A percentile compares a stretch with the other conserved stretches of the same genome.
These are phyloP conservation scores for Pygmarrhopalites habei DNA, from an alignment of 1,140 invertebrate species.

Conservation along the genomic window DNA sequence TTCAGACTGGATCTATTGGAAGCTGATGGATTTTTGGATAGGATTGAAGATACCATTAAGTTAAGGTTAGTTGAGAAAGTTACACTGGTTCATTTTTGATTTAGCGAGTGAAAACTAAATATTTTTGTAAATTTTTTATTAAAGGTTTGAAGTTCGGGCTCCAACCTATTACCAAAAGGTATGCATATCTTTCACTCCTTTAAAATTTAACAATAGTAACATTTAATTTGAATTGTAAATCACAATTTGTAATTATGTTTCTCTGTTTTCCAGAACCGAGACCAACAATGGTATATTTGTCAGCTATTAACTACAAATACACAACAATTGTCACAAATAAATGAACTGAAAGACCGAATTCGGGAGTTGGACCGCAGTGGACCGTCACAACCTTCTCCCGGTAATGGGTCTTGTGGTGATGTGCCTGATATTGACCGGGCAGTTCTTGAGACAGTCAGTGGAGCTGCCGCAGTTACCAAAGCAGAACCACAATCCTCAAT, in stretches of 20 bases:
- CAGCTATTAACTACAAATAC: constrained; percentile 11
- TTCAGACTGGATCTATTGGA: constrained; percentile 82
- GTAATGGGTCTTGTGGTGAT: too few species aligned
- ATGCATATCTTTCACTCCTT: too few species aligned
- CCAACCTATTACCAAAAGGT: constrained; percentile 87
- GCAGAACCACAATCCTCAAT: not conserved
- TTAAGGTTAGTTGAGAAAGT: constrained; percentile 42
- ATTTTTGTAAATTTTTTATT: constrained; percentile 14
- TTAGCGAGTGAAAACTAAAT: not conserved
- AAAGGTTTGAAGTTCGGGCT: constrained; percentile 80
- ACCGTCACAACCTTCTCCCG: too few species aligned
- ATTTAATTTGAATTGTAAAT: too few species aligned
- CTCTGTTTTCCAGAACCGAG: too few species aligned
- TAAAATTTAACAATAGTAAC: too few species aligned
- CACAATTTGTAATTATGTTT: too few species aligned
- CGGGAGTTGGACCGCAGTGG: not conserved
- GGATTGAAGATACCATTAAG: constrained; percentile 64
- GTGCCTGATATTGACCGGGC: too few species aligned
- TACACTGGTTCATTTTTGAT: not conserved
- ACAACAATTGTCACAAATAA: constrained; percentile 13
- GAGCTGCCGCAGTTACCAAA: not conserved
- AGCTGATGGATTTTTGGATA: constrained; percentile 78
- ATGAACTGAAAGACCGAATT: constrained; percentile 19
- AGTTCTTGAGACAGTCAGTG: not conserved
- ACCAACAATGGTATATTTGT: constrained; percentile 89